Percentiles rank a stretch among this genome's conserved stretches.
Evolutionary conservation across 1,140 invertebrate species (phyloP).

Genomic region (Drosophila pallidifrons): DNA sequence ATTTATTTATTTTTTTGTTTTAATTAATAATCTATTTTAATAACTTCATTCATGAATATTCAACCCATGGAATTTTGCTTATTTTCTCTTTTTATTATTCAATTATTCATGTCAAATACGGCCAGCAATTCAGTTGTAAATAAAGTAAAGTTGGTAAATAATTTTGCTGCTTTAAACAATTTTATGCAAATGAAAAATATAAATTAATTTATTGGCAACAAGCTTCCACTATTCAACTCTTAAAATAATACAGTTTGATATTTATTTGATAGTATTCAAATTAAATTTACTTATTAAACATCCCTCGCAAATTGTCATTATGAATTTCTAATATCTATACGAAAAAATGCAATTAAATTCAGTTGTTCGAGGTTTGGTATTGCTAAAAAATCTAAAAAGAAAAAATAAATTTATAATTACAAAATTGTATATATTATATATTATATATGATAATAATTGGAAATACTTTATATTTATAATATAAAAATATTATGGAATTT

Average conservation of each 20-base stretch:
- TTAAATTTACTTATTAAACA: not conserved
- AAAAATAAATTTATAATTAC: not conserved
- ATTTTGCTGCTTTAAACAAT: not conserved
- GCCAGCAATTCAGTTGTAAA: not conserved
- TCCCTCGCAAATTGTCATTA: not conserved
- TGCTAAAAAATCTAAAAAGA: not conserved
- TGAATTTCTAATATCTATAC: slow-evolving; percentile 1
- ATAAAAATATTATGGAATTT: too few species aligned
- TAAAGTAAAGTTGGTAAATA: not conserved
- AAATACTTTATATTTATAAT: too few species aligned
- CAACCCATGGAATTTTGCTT: too few species aligned
- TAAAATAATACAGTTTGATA: not conserved
- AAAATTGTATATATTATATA: not conserved
- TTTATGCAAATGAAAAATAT: not conserved
- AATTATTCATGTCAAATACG: not conserved
- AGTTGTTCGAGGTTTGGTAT: not conserved
- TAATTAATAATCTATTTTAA: not conserved
- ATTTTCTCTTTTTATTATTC: not conserved
- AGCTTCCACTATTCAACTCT: too few species aligned
- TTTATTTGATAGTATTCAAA: not conserved
- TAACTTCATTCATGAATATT: too few species aligned
- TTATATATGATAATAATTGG: too few species aligned
- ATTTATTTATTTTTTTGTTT: not conserved
- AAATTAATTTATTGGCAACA: not conserved
- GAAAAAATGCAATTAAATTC: slow-evolving; percentile 2